Evolutionary conservation across 2,888 invertebrate genomes (phyloP).

Genomic region (Lasioglossum villosulum): DNA sequence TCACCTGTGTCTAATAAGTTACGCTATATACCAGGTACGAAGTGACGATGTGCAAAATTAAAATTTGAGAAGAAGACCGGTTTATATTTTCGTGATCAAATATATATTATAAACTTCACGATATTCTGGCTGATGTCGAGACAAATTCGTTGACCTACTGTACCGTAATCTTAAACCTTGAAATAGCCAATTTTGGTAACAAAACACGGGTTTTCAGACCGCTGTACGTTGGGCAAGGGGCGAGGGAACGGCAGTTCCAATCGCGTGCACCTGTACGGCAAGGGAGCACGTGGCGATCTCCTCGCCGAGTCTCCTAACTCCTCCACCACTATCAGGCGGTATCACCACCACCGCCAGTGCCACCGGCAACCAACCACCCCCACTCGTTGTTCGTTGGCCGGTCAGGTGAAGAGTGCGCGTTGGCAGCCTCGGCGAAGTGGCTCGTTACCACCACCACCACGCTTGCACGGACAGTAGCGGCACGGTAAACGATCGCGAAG

Average conservation of each 20-base stretch:
- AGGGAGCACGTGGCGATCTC: conserved; percentile 54
- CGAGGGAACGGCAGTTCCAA: neutral
- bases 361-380: conserved; percentile 41
- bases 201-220: too few species aligned
- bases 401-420: conserved; percentile 52
- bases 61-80: neutral
- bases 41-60: too few species aligned
- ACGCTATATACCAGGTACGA: too few species aligned
- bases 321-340: conserved; percentile 21
- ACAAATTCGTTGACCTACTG: too few species aligned
- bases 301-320: conserved; percentile 44
- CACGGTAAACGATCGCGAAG: conserved; percentile 46
- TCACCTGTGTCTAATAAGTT: neutral
- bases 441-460: conserved; percentile 39
- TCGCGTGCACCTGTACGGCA: conserved; percentile 46
- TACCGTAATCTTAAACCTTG: too few species aligned
- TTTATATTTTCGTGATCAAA: neutral
- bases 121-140: too few species aligned
- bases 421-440: conserved; percentile 35
- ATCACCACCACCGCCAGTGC: conserved; percentile 36
- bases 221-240: neutral
- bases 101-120: too few species aligned
- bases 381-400: conserved; percentile 60
- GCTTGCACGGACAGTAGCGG: conserved; percentile 45
- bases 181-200: too few species aligned